Evolutionary conservation across 2,797 vertebrate genomes (phyloP), one percentile per base, ranked within the genome.

Genomic region (Sandelia bainsii): DNA sequence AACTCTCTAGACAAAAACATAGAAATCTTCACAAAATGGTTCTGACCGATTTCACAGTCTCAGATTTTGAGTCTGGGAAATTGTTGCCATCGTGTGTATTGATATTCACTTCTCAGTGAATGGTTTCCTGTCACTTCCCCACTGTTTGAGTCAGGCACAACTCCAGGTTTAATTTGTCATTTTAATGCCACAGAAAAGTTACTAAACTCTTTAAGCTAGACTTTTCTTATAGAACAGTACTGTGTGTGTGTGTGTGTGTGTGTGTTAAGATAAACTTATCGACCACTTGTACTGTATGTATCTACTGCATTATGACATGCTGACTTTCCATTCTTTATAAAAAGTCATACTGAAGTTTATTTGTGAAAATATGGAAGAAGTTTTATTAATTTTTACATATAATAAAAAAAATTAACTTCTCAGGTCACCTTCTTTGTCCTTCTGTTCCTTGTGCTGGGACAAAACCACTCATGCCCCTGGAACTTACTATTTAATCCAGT

Each of bases 401-500:
- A 42, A 17, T 42, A 17, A 44, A 44, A 44, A 42, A 17, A 6
- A 17, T 19, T 3, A 32, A 27, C 6, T 2, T 51, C 27, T 67
- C 17, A 19, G 1, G 5, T 56, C 64, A 19, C 34, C n/a, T 51
- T 68, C 5, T 37, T 4, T 62, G 32, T 52, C 20, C 39, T 29
- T 29, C 13, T 61, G 17, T 52, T n/a, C 7, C 42, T 57, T 23
- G 7, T 37, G 27, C 7, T 29, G 13, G 44, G 54, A 56, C 27
- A 62, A 62, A 62, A 60, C n/a, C 16, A 44, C 10, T 17, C 16
- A n/a, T 37, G 8, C 17, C 51, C 17, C 7, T 37, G 14, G 25
- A 70, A 67, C 12, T 48, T 50, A 3, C 65, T 62, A 70, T 59
- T 81, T 77, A 84, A 77, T 83, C 58, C 64, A 57, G 64, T 23